Conservation (phyloP, 2,113 vertebrate genomes). For the Sebastes fasciatus region DNA sequence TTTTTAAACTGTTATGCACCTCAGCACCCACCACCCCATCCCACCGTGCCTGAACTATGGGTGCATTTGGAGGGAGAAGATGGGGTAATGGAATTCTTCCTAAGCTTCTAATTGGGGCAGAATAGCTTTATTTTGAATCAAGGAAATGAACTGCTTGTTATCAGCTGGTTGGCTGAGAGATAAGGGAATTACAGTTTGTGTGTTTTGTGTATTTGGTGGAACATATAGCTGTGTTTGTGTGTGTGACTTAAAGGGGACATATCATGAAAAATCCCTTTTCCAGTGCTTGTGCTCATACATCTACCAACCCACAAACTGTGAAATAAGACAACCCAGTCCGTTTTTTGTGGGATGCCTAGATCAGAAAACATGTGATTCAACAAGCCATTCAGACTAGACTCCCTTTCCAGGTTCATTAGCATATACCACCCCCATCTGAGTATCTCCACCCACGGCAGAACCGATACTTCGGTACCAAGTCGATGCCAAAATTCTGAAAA, state of each 20-base stretch:
- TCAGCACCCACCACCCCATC: neutral
- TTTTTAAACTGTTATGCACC: slow-evolving; percentile 47
- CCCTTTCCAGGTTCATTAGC: no score
- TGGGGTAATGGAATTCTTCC: slow-evolving; percentile 54
- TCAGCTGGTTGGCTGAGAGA: slow-evolving; percentile 49
- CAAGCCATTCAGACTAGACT: no score
- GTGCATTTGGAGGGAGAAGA: slow-evolving; percentile 24
- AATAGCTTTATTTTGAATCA: slow-evolving; percentile 66
- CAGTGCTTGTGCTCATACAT: no score
- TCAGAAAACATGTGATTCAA: no score
- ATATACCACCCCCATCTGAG: no score
- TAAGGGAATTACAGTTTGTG: slow-evolving; percentile 44
- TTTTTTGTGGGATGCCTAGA: no score
- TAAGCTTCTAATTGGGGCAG: slow-evolving; percentile 66
- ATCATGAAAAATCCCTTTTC: no score
- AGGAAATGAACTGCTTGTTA: slow-evolving; percentile 61
- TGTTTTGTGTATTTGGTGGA: slow-evolving; percentile 38
- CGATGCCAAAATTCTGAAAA: no score
- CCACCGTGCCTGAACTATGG: slow-evolving; percentile 3
- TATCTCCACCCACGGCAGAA: no score
- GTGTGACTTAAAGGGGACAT: neutral
- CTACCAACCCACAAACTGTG: no score
- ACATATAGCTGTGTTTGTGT: slow-evolving; percentile 40
- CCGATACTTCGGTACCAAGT: no score
- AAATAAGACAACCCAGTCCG: no score